Percentiles rank a stretch among this genome's conserved stretches.
Evolutionary conservation across 2,113 vertebrate genomes (phyloP).

Genomic region (Rhineura floridana): DNA sequence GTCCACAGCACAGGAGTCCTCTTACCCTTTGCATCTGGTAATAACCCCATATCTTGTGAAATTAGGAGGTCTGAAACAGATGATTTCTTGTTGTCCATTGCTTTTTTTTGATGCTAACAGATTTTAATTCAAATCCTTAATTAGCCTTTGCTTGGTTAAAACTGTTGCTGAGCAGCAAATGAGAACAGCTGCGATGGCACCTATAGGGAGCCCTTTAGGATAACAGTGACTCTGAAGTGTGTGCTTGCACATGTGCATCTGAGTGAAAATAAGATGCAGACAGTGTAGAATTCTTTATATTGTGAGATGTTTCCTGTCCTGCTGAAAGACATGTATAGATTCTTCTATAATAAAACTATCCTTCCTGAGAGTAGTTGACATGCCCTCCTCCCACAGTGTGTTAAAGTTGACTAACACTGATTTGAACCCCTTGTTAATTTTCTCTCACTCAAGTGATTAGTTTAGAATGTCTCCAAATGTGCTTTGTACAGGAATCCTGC

Average conservation of each 20-base stretch:
- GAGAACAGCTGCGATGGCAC: neutral
- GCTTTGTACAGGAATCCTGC: neutral
- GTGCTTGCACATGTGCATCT: too few relatives aligned
- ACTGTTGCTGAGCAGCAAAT: conserved; percentile 13
- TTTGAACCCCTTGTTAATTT: neutral
- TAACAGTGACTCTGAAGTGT: neutral
- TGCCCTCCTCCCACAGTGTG: neutral
- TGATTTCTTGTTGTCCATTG: neutral
- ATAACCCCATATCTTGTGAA: neutral
- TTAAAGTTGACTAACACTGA: neutral
- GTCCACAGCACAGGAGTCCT: neutral
- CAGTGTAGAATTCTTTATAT: neutral
- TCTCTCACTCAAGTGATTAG: neutral
- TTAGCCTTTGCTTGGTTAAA: conserved; percentile 9
- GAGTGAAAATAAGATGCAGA: neutral
- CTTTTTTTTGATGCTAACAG: neutral
- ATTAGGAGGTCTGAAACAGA: neutral
- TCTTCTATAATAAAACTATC: neutral
- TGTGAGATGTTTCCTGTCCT: neutral
- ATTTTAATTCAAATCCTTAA: neutral
- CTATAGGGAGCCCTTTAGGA: neutral
- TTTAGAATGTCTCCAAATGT: neutral
- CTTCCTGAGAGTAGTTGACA: neutral
- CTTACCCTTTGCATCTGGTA: neutral
- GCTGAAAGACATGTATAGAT: neutral